A percentile compares a stretch with the other conserved stretches of the same genome.
These are phyloP conservation scores for Haemorhous mexicanus DNA, from an alignment of 2,113 vertebrate genomes.

Conservation along the genomic window DNA sequence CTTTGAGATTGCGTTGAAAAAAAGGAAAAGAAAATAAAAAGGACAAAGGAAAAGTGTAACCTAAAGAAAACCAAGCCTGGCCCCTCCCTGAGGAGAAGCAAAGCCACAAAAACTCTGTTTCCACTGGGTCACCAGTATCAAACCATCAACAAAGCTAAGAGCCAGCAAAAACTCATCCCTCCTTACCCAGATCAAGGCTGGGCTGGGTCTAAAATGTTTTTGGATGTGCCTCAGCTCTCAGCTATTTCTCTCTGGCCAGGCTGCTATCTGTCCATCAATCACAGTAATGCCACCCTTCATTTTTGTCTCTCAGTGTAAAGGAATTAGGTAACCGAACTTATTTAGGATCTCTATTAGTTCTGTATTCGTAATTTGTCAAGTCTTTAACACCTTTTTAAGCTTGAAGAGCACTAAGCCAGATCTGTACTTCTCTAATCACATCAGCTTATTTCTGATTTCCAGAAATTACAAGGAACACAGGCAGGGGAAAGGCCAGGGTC, in stretches of 20 bases:
- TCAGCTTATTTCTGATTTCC: slow-evolving; percentile 68
- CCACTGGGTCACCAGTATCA: not conserved
- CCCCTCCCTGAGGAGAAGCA: not conserved
- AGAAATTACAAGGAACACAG: slow-evolving; percentile 63
- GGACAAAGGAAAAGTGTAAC: not conserved
- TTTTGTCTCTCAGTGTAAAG: not conserved
- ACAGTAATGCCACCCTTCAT: not conserved
- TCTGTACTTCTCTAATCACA: slow-evolving; percentile 63
- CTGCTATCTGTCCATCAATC: not conserved
- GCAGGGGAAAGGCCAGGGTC: slow-evolving; percentile 14
- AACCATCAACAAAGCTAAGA: not conserved
- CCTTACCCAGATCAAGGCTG: not conserved
- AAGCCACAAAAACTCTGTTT: not conserved
- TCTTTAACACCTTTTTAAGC: slow-evolving; percentile 76
- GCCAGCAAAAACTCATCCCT: not conserved
- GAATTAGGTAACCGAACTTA: slow-evolving; percentile 32
- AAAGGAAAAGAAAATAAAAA: not conserved
- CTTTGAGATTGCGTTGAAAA: slow-evolving; percentile 62
- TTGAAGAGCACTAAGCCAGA: slow-evolving; percentile 67
- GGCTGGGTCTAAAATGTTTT: not conserved
- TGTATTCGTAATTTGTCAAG: slow-evolving; percentile 61
- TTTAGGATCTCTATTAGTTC: slow-evolving; percentile 60
- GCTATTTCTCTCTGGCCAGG: not conserved
- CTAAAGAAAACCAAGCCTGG: not conserved
- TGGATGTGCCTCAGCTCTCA: not conserved